Percentiles rank a stretch among this genome's conserved stretches.
These are phyloP conservation scores for Oikopleura vanhoeffeni DNA, from an alignment of 23 tunicate genomes.

Conservation along the genomic window DNA sequence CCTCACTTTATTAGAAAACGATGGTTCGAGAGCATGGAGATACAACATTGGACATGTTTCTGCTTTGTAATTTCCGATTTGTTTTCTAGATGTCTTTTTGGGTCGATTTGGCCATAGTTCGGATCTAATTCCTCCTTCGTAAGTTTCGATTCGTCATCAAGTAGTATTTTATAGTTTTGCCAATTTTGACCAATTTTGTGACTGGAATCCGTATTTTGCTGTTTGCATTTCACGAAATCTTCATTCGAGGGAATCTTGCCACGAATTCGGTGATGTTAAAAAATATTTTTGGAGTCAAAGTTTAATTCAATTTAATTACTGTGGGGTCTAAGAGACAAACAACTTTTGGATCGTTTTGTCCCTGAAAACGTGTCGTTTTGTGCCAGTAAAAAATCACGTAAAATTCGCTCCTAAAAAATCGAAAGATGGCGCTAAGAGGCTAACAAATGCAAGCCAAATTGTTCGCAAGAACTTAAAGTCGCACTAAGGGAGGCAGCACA, in stretches of 20 bases:
- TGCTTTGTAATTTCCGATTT: conserved; percentile 66
- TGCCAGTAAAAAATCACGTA: too few species aligned
- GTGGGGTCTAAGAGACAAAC: too few species aligned
- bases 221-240: not conserved
- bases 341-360: too few species aligned
- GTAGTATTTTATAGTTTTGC: conserved; percentile 72
- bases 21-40: conserved; percentile 76
- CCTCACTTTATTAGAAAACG: conserved; percentile 71
- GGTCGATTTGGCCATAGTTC: conserved; percentile 87
- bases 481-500: too few species aligned
- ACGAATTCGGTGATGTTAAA: too few species aligned
- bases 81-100: conserved; percentile 85
- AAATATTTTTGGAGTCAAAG: too few species aligned
- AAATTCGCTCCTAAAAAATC: too few species aligned
- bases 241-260: not conserved
- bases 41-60: conserved; percentile 57
- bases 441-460: too few species aligned
- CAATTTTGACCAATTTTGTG: conserved; percentile 56
- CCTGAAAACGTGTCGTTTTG: too few species aligned
- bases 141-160: conserved; percentile 86
- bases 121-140: conserved; percentile 65
- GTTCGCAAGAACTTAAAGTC: too few species aligned
- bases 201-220: conserved; percentile 28
- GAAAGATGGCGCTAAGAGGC: too few species aligned
- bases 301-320: too few species aligned